Evolutionary conservation across 2,113 vertebrate species (phyloP), one percentile per base, ranked within the genome.

Genomic region (Illadopsis cleaveri): DNA sequence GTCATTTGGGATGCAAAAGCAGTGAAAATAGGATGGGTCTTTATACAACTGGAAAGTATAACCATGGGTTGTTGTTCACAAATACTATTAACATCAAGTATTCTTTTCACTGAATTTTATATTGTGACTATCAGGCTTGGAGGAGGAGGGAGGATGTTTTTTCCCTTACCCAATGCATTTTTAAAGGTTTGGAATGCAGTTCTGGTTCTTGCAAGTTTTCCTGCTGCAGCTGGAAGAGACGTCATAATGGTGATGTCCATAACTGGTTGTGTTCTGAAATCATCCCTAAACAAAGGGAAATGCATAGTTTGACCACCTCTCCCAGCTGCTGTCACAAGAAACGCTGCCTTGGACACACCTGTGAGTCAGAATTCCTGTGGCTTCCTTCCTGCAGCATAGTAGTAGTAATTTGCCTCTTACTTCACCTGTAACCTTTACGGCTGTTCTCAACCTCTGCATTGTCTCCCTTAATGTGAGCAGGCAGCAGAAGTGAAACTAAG

Each of bases 341-440:
- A 33, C 82, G 71, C 51, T 89, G 82, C 90, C 64, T 93, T 82
- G 89, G 68, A 75, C 79, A 53, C 82, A 96, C 88, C 87, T 89
- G 72, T 90, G 92, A 94, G 51, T 96, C 94, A 95, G 81, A 94
- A 89, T 92, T 89, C 94, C 60, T 85, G n/a, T 25, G 7, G 48
- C 56, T 95, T 92, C 90, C 85, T 95, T 95, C 45, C 82, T 93
- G 82, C 76, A 90, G 76, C 76, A 61, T 15, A 0, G 9, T 66
- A 35, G 76, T 44, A 68, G 22, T 70, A 64, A 57, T 84, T 90
- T 86, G 50, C 87, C 77, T 94, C 60, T 66, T 78, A 48, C 30
- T 92, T 80, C 72, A 78, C 12, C 79, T 90, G 48, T 85, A 90
- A 81, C 90, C 82, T 94, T 87, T 86, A 11, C 24, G 83, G 58